phyloP scores from a whole-genome alignment of 2,797 vertebrate species.

The Nasua narica region DNA sequence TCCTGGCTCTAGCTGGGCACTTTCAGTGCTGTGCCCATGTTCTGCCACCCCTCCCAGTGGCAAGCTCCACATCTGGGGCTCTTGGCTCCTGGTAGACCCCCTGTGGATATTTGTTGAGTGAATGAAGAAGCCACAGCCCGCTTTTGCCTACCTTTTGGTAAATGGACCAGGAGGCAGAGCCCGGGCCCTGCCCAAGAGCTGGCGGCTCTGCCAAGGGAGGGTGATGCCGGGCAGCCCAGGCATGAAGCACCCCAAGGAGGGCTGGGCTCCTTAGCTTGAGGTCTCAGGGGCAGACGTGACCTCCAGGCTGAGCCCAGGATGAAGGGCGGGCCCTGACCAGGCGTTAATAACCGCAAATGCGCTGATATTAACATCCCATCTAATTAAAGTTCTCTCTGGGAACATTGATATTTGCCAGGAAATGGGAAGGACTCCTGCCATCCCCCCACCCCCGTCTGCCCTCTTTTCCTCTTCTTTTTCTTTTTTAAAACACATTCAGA shows the following conservation, averaged over 20 bases:
- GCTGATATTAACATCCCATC: conserved; percentile 62
- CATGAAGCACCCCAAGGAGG: accelerated
- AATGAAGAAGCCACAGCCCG: background rate
- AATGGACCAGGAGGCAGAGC: background rate
- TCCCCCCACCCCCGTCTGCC: background rate
- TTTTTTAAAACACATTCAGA: conserved; percentile 64
- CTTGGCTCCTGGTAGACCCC: background rate
- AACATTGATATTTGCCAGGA: conserved; percentile 67
- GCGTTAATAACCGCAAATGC: conserved; percentile 7
- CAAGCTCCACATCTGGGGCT: background rate
- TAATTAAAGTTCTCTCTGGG: conserved; percentile 70
- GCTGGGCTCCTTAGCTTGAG: background rate
- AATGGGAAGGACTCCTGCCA: conserved; percentile 66
- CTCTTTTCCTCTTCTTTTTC: conserved; percentile 51
- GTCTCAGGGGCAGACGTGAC: background rate
- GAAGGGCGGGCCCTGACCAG: background rate
- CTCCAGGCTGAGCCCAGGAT: conserved; percentile 24
- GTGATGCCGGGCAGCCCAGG: accelerated
- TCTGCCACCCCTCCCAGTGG: background rate
- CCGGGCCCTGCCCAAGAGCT: background rate
- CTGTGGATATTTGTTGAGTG: background rate
- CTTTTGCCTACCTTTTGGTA: background rate
- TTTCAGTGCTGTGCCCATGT: accelerated
- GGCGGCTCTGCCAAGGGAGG: accelerated
- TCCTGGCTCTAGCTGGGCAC: background rate